Conservation (phyloP, 2,113 vertebrate species). For the Aleadryas rufinucha region DNA sequence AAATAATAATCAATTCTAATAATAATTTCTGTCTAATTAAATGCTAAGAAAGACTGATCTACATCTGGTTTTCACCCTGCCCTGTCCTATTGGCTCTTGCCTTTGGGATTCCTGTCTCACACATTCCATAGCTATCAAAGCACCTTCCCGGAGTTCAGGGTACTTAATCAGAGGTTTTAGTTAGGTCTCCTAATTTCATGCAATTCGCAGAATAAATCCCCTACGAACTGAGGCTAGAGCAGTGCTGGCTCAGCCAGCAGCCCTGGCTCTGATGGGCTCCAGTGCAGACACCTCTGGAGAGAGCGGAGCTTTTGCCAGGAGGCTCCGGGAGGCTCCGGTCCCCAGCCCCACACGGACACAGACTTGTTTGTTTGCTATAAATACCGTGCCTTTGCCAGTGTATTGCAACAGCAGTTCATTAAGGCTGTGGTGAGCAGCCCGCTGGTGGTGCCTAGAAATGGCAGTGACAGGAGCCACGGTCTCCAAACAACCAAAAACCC, state of each 20-base stretch:
- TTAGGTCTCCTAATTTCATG: neutral
- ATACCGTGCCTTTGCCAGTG: neutral
- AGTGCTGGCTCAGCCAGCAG: neutral
- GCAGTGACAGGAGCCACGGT: neutral
- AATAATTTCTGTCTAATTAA: neutral
- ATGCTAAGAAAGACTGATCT: neutral
- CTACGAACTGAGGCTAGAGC: neutral
- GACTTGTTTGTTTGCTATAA: conserved; percentile 41
- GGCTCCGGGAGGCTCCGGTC: neutral
- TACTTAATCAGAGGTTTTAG: neutral
- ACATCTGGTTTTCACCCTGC: neutral
- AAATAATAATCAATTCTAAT: neutral
- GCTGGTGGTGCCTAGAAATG: neutral
- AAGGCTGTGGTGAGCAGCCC: neutral
- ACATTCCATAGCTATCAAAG: neutral
- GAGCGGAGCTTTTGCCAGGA: neutral
- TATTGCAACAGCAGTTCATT: conserved; percentile 29
- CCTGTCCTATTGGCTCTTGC: neutral
- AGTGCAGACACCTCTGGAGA: neutral
- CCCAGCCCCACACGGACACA: neutral
- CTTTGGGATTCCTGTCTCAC: neutral
- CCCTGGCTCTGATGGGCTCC: neutral
- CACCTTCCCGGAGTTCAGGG: neutral
- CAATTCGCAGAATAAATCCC: neutral
- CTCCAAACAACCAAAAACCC: neutral